Percentiles rank a stretch among this genome's conserved stretches.
These are phyloP conservation scores for Florisuga fusca DNA, from an alignment of 2,797 vertebrate species.

Conservation along the genomic window DNA sequence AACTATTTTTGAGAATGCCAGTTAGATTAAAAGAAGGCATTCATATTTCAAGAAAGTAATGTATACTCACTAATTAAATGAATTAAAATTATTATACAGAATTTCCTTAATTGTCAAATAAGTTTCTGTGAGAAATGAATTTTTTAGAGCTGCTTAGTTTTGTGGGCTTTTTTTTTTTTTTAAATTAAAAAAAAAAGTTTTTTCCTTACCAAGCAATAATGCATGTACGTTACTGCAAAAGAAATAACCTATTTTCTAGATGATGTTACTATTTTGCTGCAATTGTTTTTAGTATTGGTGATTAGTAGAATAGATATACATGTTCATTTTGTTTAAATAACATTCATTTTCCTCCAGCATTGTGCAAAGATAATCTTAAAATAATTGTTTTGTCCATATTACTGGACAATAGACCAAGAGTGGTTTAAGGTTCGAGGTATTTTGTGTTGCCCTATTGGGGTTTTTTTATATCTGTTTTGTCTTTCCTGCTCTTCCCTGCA, in stretches of 20 bases:
- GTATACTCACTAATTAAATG: not conserved
- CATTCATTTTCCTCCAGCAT: not conserved
- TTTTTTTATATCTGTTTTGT: not conserved
- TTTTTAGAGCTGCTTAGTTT: not conserved
- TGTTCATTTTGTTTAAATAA: not conserved
- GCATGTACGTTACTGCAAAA: not conserved
- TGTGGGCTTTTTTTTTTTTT: not conserved
- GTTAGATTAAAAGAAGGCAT: not conserved
- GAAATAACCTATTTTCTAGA: not conserved
- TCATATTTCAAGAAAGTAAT: not conserved
- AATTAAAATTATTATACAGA: not conserved
- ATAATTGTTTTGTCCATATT: not conserved
- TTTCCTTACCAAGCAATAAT: not conserved
- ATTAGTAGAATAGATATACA: not conserved
- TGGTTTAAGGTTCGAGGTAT: not conserved
- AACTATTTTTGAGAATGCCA: not conserved
- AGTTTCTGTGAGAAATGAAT: not conserved
- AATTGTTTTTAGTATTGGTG: not conserved
- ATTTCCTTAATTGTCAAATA: not conserved
- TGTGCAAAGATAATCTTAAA: not conserved
- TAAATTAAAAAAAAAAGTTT: not conserved
- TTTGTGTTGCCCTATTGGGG: not conserved
- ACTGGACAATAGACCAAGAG: not conserved
- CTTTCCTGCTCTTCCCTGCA: not conserved
- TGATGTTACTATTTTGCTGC: not conserved